These are phyloP conservation scores for Pitangus sulphuratus DNA, from an alignment of 2,797 vertebrate genomes.

Conservation along the genomic window DNA sequence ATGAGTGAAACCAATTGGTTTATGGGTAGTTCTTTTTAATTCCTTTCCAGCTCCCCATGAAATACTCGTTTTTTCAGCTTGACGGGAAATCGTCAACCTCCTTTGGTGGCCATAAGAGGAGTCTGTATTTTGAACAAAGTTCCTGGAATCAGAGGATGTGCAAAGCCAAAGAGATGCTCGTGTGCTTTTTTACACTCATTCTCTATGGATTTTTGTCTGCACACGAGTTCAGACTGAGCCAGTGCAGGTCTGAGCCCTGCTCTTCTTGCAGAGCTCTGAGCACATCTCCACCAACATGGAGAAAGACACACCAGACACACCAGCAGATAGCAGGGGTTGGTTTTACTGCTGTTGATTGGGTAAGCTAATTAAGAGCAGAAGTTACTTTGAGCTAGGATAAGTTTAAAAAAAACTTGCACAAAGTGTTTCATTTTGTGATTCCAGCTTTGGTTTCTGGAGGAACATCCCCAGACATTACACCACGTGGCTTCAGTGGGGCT, in stretches of 20 bases:
- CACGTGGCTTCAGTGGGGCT: background rate
- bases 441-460: background rate
- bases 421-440: background rate
- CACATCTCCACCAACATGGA: background rate
- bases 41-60: background rate
- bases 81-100: slow-evolving; percentile 17
- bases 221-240: background rate
- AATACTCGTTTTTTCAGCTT: background rate
- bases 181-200: background rate
- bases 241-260: background rate
- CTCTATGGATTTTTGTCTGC: background rate
- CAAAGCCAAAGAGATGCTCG: slow-evolving; percentile 1
- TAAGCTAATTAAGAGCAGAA: background rate
- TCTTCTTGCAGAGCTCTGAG: background rate
- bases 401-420: background rate
- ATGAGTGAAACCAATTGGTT: background rate
- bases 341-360: background rate
- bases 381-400: background rate
- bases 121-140: background rate
- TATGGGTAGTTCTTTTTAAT: background rate
- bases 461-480: background rate
- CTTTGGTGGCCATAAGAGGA: background rate
- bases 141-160: background rate
- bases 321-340: background rate
- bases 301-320: background rate